phyloP scores from a whole-genome alignment of 2,888 invertebrate species.

The Dexiosoma caninum region DNA sequence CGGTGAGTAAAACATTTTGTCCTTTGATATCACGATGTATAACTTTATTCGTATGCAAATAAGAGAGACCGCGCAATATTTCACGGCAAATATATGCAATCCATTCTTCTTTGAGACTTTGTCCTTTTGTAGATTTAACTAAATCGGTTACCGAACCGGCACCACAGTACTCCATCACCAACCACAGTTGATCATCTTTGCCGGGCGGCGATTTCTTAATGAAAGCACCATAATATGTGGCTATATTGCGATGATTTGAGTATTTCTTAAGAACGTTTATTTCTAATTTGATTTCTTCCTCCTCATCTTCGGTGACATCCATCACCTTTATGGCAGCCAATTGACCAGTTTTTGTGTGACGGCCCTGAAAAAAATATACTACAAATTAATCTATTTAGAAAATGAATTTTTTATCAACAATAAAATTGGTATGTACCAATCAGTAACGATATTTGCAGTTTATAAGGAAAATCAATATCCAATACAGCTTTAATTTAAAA shows the following conservation, averaged over 20 bases:
- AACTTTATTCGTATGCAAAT: conserved; percentile 98
- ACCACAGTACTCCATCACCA: conserved; percentile 99
- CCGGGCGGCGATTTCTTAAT: conserved; percentile 99
- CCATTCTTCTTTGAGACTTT: conserved; percentile 99
- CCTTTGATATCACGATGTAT: conserved; percentile 99
- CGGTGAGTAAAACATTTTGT: conserved; percentile 99
- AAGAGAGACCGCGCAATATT: conserved; percentile 95
- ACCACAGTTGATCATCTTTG: conserved; percentile 99
- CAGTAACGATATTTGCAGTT: neutral
- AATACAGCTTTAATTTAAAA: neutral
- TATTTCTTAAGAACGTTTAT: conserved; percentile 99
- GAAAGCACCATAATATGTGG: conserved; percentile 99
- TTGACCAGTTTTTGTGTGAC: conserved; percentile 99
- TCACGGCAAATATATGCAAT: conserved; percentile 99
- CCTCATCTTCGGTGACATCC: conserved; percentile 99
- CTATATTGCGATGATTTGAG: conserved; percentile 99
- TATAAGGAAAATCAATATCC: neutral
- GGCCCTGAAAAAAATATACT: conserved; percentile 85
- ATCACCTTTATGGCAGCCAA: conserved; percentile 99
- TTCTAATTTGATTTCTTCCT: conserved; percentile 99
- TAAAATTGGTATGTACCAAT: neutral
- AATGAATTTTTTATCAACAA: neutral
- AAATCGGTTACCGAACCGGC: conserved; percentile 99
- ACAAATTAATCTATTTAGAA: conserved; percentile 8
- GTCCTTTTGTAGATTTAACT: conserved; percentile 99